Evolutionary conservation across 2,113 vertebrate genomes (phyloP).

Genomic region (Solea solea): DNA sequence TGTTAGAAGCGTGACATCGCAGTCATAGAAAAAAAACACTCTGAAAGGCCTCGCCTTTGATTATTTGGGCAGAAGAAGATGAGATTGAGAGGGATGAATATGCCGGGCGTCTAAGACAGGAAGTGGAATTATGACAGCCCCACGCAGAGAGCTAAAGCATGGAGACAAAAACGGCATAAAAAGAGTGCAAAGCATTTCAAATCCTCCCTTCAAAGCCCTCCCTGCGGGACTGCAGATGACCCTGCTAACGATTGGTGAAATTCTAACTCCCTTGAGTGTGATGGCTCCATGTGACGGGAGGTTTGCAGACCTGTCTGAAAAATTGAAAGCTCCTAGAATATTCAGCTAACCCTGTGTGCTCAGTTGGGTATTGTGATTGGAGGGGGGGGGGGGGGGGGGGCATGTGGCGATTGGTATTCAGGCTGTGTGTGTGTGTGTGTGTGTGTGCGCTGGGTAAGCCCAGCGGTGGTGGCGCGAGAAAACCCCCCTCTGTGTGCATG

Average conservation of each 20-base stretch:
- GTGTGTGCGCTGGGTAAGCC: slow-evolving; percentile 57
- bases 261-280: slow-evolving; percentile 67
- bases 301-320: slow-evolving; percentile 74
- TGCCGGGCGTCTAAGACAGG: slow-evolving; percentile 63
- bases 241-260: slow-evolving; percentile 71
- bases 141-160: slow-evolving; percentile 51
- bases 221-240: slow-evolving; percentile 70
- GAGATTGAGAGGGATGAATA: slow-evolving; percentile 51
- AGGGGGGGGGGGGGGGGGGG: slow-evolving; percentile 10
- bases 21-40: slow-evolving; percentile 65
- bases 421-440: slow-evolving; percentile 18
- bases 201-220: slow-evolving; percentile 67
- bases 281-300: slow-evolving; percentile 52
- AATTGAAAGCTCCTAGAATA: slow-evolving; percentile 76
- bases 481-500: slow-evolving; percentile 33
- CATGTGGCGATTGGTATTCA: slow-evolving; percentile 61
- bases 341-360: slow-evolving; percentile 66
- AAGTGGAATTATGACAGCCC: slow-evolving; percentile 67
- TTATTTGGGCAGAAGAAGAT: slow-evolving; percentile 52
- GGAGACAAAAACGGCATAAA: slow-evolving; percentile 39
- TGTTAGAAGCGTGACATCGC: slow-evolving; percentile 74
- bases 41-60: slow-evolving; percentile 57
- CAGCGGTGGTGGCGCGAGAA: slow-evolving; percentile 40
- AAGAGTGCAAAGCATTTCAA: slow-evolving; percentile 61
- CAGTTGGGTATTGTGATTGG: slow-evolving; percentile 46